Percentiles rank a stretch among this genome's conserved stretches.
phyloP scores from a whole-genome alignment of 2,888 invertebrate genomes.

The Standfussiana lucernea region DNA sequence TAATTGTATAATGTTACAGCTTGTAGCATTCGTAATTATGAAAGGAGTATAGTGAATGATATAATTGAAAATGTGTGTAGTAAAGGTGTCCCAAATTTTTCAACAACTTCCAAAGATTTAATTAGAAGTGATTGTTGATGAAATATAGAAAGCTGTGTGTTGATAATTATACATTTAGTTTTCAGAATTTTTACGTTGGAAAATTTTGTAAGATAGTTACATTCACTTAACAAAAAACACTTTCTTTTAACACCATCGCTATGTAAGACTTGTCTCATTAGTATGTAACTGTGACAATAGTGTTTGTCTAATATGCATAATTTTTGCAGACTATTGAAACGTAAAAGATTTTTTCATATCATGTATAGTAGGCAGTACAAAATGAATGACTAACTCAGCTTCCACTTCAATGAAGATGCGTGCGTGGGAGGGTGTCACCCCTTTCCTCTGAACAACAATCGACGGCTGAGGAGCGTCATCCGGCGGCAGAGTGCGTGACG shows the following conservation, averaged over 20 bases:
- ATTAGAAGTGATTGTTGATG: background rate
- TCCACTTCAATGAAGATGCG: constrained; percentile 85
- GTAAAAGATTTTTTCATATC: constrained; percentile 50
- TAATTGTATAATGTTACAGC: constrained; percentile 49
- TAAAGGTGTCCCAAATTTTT: background rate
- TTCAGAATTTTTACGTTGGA: background rate
- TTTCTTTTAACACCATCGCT: constrained; percentile 35
- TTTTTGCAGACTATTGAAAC: constrained; percentile 57
- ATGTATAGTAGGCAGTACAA: constrained; percentile 48
- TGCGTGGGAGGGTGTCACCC: constrained; percentile 88
- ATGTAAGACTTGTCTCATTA: constrained; percentile 37
- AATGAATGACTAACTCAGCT: constrained; percentile 75
- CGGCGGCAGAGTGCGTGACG: constrained; percentile 76
- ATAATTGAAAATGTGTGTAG: constrained; percentile 35
- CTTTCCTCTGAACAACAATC: constrained; percentile 83
- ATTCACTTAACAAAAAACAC: constrained; percentile 15
- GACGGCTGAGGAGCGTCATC: constrained; percentile 81
- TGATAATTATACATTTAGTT: background rate
- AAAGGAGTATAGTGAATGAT: constrained; percentile 8
- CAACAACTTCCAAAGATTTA: background rate
- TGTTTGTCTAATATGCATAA: constrained; percentile 48
- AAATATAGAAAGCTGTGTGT: background rate
- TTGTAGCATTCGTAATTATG: constrained; percentile 24
- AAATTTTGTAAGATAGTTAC: background rate
- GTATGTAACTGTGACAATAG: constrained; percentile 44